Evolutionary conservation across 2,797 vertebrate species (phyloP).

Genomic region (Pyrocephalus nanus): DNA sequence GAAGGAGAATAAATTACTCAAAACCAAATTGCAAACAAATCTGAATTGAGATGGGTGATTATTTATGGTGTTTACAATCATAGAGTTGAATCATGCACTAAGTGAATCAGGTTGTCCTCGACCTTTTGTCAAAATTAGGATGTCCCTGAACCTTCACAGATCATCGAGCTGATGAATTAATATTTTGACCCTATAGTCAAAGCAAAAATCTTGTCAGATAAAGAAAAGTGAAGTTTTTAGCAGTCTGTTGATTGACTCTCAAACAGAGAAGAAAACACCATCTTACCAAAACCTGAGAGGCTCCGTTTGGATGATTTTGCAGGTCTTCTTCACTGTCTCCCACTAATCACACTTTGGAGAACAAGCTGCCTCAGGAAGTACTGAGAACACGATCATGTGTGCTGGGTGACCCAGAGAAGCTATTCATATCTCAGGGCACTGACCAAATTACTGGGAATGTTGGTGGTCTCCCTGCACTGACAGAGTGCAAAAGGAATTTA

Average conservation of each 20-base stretch:
- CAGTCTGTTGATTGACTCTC: not conserved
- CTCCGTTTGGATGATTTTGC: not conserved
- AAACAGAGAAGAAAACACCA: not conserved
- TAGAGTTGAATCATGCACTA: not conserved
- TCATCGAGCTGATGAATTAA: not conserved
- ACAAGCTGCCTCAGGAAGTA: not conserved
- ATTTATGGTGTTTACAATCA: not conserved
- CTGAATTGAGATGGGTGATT: not conserved
- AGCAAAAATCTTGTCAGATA: not conserved
- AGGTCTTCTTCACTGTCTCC: not conserved
- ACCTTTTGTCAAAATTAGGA: not conserved
- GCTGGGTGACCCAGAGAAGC: not conserved
- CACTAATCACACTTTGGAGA: not conserved
- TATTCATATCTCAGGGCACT: not conserved
- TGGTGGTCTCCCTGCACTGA: not conserved
- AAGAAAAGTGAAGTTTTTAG: not conserved
- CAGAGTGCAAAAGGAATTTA: not conserved
- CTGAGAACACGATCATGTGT: accelerated
- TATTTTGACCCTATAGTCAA: not conserved
- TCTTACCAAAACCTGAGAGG: not conserved
- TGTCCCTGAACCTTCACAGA: not conserved
- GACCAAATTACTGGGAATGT: not conserved
- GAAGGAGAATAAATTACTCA: not conserved
- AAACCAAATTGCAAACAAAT: not conserved
- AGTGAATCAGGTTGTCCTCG: not conserved